Conservation (phyloP, 2,113 vertebrate species). For the Willisornis vidua region DNA sequence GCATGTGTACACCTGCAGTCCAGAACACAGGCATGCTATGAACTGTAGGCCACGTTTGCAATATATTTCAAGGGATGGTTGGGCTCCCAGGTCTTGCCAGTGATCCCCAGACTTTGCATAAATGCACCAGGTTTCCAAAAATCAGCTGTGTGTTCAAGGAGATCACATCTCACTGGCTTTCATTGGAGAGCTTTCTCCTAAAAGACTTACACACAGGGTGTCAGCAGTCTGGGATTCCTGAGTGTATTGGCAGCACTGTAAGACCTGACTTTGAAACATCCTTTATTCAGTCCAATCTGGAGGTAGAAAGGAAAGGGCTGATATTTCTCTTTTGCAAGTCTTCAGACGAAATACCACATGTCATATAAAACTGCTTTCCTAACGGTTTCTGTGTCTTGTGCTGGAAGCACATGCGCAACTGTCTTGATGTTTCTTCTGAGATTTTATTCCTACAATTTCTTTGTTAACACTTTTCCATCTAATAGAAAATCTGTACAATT, state of each 20-base stretch:
- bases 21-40: not conserved
- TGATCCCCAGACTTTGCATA: not conserved
- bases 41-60: not conserved
- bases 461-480: not conserved
- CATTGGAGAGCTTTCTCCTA: not conserved
- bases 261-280: not conserved
- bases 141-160: rapidly evolving
- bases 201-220: not conserved
- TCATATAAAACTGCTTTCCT: not conserved
- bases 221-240: not conserved
- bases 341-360: not conserved
- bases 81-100: not conserved
- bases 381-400: not conserved
- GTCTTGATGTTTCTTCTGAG: not conserved
- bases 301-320: not conserved
- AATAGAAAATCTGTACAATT: not conserved
- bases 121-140: not conserved
- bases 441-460: not conserved
- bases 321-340: not conserved
- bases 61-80: not conserved
- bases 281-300: not conserved
- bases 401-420: not conserved
- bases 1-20: rapidly evolving
- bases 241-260: rapidly evolving
- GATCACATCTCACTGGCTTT: not conserved